Conservation (phyloP, 1,140 invertebrate species). For the Anastrepha obliqua region DNA sequence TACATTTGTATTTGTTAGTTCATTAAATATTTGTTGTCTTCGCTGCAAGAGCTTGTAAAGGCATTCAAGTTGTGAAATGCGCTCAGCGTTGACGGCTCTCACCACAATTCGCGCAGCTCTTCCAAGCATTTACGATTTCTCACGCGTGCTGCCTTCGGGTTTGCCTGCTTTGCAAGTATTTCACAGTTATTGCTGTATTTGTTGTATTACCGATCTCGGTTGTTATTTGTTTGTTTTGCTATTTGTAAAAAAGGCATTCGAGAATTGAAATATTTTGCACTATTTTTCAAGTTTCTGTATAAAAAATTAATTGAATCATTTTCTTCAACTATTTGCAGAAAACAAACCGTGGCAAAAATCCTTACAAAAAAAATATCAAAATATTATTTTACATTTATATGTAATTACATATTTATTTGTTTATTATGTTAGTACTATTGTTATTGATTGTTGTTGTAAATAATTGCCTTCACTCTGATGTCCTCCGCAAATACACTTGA, state of each 20-base stretch:
- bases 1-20: not conserved
- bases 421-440: slow-evolving; percentile 33
- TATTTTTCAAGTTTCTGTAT: slow-evolving; percentile 1
- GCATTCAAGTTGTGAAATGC: slow-evolving; percentile 9
- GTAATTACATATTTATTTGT: not conserved
- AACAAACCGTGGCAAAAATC: not conserved
- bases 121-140: not conserved
- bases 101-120: not conserved
- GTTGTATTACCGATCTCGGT: slow-evolving; percentile 48
- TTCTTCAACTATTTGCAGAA: not conserved
- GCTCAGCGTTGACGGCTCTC: not conserved
- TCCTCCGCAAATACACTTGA: not conserved
- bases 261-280: slow-evolving; percentile 46
- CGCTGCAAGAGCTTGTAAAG: slow-evolving; percentile 22
- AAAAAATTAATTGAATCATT: slow-evolving; percentile 12
- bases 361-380: not conserved
- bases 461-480: slow-evolving; percentile 12
- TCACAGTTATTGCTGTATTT: slow-evolving; percentile 49
- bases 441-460: slow-evolving; percentile 51
- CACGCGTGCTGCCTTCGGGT: not conserved
- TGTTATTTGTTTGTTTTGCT: slow-evolving; percentile 55
- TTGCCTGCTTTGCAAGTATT: not conserved
- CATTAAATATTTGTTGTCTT: not conserved
- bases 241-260: slow-evolving; percentile 48
- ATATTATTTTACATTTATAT: slow-evolving; percentile 1